Conservation (phyloP, 2,797 vertebrate species). For the Takifugu ocellatus region DNA sequence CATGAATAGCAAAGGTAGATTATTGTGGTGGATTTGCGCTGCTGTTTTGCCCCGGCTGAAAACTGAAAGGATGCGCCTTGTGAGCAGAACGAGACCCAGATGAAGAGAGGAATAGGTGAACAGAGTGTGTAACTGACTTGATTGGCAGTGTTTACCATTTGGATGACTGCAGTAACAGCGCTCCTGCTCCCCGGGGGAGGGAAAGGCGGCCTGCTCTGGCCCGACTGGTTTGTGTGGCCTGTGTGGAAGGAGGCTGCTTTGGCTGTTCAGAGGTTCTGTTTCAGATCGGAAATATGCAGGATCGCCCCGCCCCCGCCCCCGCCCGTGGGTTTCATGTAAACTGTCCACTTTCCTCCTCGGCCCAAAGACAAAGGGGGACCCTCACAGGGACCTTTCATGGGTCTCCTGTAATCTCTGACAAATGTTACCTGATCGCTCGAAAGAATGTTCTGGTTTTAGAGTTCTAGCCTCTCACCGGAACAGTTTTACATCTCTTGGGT, state of each 20-base stretch:
- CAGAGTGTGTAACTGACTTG: slow-evolving; percentile 12
- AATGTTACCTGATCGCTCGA: not conserved
- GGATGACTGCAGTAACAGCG: slow-evolving; percentile 28
- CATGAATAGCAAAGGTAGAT: slow-evolving; percentile 38
- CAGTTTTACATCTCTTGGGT: not conserved
- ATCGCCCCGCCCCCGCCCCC: not conserved
- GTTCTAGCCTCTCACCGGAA: slow-evolving; percentile 3
- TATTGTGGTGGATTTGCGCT: slow-evolving; percentile 22
- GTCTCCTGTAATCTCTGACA: not conserved
- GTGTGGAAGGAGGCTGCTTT: slow-evolving; percentile 9
- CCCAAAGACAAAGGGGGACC: too few species aligned
- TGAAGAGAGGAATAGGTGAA: slow-evolving; percentile 15
- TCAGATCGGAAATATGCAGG: not conserved
- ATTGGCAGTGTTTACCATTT: slow-evolving; percentile 33
- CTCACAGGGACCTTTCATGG: not conserved
- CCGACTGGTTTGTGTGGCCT: slow-evolving; percentile 20
- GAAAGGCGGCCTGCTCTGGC: slow-evolving; percentile 25
- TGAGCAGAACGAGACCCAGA: slow-evolving; percentile 15
- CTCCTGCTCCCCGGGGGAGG: slow-evolving; percentile 30
- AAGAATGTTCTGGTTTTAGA: not conserved
- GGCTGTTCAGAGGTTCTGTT: slow-evolving; percentile 19
- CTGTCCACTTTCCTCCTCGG: too few species aligned
- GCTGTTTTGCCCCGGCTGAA: slow-evolving; percentile 30
- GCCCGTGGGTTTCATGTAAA: not conserved
- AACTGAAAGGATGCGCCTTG: slow-evolving; percentile 21